Percentiles rank a stretch among this genome's conserved stretches.
Evolutionary conservation across 35 echinoderm and acorn worm genomes (phyloP).

Genomic region (Eucidaris tribuloides): DNA sequence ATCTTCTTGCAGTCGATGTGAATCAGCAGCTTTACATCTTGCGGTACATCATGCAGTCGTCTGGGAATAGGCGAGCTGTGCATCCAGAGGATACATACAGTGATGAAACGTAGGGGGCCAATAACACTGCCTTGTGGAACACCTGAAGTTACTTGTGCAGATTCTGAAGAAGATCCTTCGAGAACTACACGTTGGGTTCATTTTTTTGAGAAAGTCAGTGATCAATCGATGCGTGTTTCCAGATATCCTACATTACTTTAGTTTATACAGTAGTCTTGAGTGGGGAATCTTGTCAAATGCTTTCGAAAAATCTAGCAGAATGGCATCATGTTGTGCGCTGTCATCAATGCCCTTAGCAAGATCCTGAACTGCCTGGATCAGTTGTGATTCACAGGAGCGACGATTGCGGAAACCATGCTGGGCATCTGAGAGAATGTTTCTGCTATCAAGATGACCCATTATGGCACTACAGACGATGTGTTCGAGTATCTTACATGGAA

Average conservation of each 20-base stretch:
- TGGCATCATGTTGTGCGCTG: neutral
- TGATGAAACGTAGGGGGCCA: neutral
- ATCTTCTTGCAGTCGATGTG: no score
- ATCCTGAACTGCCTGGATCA: neutral
- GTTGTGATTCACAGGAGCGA: neutral
- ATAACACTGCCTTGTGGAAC: neutral
- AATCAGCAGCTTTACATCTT: no score
- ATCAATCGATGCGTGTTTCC: neutral
- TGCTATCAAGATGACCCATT: neutral
- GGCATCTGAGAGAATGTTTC: neutral
- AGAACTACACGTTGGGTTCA: neutral
- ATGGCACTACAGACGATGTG: neutral
- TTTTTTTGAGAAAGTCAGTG: neutral
- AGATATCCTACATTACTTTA: neutral
- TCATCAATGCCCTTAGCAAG: neutral
- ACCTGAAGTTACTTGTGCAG: neutral
- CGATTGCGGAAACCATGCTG: neutral
- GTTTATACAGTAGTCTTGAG: neutral
- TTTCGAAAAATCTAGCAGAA: neutral
- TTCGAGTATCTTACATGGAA: conserved; percentile 6
- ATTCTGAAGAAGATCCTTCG: neutral
- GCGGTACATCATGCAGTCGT: no score
- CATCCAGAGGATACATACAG: no score
- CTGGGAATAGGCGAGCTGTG: no score
- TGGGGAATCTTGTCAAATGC: neutral